A percentile compares a stretch with the other conserved stretches of the same genome.
Conservation (phyloP, 2,888 invertebrate genomes). For the Sabatieria punctata region DNA sequence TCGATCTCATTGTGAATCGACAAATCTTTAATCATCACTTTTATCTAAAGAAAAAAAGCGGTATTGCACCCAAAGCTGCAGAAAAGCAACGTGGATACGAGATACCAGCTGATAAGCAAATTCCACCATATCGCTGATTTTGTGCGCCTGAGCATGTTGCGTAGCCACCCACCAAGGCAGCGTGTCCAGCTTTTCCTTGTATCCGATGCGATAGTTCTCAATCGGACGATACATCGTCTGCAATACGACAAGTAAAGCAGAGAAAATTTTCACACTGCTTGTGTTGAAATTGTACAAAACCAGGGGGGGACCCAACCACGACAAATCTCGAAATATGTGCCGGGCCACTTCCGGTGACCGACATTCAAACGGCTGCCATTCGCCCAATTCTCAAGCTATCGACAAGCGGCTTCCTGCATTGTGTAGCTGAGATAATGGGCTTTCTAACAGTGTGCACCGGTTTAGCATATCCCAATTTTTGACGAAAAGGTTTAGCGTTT, state of each 20-base stretch:
- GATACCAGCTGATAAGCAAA: conserved; percentile 18
- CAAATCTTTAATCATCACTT: conserved; percentile 19
- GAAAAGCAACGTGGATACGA: neutral
- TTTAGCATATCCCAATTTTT: too few relatives aligned
- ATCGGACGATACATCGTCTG: conserved; percentile 18
- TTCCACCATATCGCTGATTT: conserved; percentile 19
- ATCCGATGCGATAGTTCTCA: conserved; percentile 16
- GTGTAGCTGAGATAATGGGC: too few relatives aligned
- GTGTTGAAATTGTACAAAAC: too few relatives aligned
- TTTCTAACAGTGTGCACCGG: too few relatives aligned
- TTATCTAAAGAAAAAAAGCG: conserved; percentile 14
- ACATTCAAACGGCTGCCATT: too few relatives aligned
- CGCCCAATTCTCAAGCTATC: too few relatives aligned
- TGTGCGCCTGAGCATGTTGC: conserved; percentile 16
- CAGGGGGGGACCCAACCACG: too few relatives aligned
- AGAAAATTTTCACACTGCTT: too few relatives aligned
- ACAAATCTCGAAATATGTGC: too few relatives aligned
- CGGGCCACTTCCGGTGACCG: too few relatives aligned
- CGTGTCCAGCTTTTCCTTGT: conserved; percentile 20
- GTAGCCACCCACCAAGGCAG: conserved; percentile 24
- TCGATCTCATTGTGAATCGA: conserved; percentile 15
- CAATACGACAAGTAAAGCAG: conserved; percentile 1
- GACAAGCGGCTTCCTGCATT: too few relatives aligned
- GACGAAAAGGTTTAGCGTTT: too few relatives aligned
- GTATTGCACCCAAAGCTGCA: neutral